Evolutionary conservation across 2,797 vertebrate species (phyloP).

Genomic region (Clarias laeviceps): DNA sequence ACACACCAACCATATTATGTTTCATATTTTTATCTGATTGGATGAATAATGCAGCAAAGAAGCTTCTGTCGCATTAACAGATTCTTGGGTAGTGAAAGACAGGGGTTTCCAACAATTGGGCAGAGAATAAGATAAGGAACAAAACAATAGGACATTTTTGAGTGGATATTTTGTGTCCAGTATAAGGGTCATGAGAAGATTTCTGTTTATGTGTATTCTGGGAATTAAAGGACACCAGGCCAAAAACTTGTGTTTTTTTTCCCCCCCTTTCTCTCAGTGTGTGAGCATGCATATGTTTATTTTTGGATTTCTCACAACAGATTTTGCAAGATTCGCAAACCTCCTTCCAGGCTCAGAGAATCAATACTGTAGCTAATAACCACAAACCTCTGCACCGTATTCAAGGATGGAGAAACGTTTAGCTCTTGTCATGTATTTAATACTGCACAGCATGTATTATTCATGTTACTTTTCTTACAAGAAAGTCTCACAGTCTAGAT

Average conservation of each 20-base stretch:
- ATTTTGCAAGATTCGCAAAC: slow-evolving; percentile 18
- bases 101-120: slow-evolving; percentile 32
- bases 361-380: slow-evolving; percentile 1
- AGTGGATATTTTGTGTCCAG: slow-evolving; percentile 49
- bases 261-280: slow-evolving; percentile 15
- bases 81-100: slow-evolving; percentile 50
- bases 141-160: slow-evolving; percentile 46
- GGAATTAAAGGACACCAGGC: slow-evolving; percentile 48
- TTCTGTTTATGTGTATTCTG: slow-evolving; percentile 46
- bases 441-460: slow-evolving; percentile 20
- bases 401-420: slow-evolving; percentile 4
- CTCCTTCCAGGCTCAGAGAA: slow-evolving; percentile 1
- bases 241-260: slow-evolving; percentile 7
- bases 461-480: background rate
- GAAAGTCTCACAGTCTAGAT: slow-evolving; percentile 17
- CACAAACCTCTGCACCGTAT: background rate
- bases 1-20: slow-evolving; percentile 58
- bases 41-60: slow-evolving; percentile 72
- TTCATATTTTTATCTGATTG: slow-evolving; percentile 66
- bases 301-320: slow-evolving; percentile 26
- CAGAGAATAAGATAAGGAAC: slow-evolving; percentile 24
- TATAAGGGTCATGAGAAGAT: slow-evolving; percentile 51
- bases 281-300: background rate
- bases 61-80: slow-evolving; percentile 61
- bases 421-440: slow-evolving; percentile 11